Base-by-base conservation (phyloP, 2,888 invertebrate species). In the Nasonovia ribisnigri region DNA sequence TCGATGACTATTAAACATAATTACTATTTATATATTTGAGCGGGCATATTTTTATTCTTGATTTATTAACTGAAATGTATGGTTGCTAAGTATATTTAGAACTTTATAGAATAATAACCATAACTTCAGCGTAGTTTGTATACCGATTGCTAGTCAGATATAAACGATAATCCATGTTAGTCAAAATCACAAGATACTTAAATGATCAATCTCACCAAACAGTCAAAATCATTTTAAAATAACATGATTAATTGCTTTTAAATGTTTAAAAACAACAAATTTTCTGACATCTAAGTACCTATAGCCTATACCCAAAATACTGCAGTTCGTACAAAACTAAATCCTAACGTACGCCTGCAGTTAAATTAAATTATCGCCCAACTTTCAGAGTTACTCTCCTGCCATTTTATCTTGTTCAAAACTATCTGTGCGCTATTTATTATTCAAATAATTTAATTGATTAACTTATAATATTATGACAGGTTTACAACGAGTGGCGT, bases 191-290 rank as follows among this genome's bases (percentile, higher is more conserved):
- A 36, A 77, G 6, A 36, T 77, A 77, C 77, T 20, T 77, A 77
- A 77, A 36, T 77, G 8, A 77, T 77, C 36, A 77, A 36, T 54
- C 54, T 54, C 54, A 54, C 54, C 36, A 77, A 77, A 77, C 11
- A 8, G 36, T 77, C 36, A 77, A 77, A 77, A 77, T 36, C 20
- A 20, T 77, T 77, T 36, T 77, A 20, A 77, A 57, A 20, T 20
- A 20, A 77, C 20, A 42, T 77, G 77, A 77, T 77, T 77, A 77
- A 77, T 77, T 77, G 77, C 36, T 77, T 67, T 77, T 36, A 77
- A 36, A 77, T 77, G 77, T 77, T 77, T 77, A 77, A 77, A 77
- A 77, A 77, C 36, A 77, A 77, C 67, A 77, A 77, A 77, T 26
- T 57, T 8, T 42, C 77, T 77, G 77, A 20, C 77, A 77, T 77